Conservation (phyloP, 2,113 vertebrate genomes). For the Pygoscelis adeliae region DNA sequence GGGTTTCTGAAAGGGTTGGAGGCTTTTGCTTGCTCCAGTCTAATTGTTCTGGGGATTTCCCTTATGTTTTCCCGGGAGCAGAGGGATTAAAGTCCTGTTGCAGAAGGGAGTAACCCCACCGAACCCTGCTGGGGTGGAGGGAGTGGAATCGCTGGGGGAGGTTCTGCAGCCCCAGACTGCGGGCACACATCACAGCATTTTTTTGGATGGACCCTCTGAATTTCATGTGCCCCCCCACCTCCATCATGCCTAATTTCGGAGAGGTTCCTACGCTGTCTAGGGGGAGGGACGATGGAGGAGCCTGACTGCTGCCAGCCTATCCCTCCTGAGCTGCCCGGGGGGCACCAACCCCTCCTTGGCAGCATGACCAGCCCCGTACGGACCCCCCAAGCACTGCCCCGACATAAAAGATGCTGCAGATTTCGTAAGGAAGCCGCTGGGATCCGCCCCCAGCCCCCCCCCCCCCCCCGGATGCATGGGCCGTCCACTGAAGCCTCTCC, state of each 20-base stretch:
- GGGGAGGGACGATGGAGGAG: background rate
- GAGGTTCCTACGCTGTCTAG: background rate
- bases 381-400: background rate
- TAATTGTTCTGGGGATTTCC: background rate
- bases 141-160: background rate
- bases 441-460: too few species aligned
- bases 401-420: background rate
- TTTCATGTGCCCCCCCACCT: background rate
- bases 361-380: fast-evolving
- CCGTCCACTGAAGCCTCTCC: background rate
- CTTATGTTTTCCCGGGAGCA: background rate
- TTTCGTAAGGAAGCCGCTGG: background rate
- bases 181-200: background rate
- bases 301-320: background rate
- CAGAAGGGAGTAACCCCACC: background rate
- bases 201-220: background rate
- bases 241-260: background rate
- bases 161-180: background rate
- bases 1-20: background rate
- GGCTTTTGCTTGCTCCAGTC: background rate
- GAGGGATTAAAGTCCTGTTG: background rate
- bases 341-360: background rate
- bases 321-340: background rate
- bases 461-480: background rate
- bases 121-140: background rate